These are phyloP conservation scores for Cariama cristata DNA, from an alignment of 2,113 vertebrate species.

Conservation along the genomic window DNA sequence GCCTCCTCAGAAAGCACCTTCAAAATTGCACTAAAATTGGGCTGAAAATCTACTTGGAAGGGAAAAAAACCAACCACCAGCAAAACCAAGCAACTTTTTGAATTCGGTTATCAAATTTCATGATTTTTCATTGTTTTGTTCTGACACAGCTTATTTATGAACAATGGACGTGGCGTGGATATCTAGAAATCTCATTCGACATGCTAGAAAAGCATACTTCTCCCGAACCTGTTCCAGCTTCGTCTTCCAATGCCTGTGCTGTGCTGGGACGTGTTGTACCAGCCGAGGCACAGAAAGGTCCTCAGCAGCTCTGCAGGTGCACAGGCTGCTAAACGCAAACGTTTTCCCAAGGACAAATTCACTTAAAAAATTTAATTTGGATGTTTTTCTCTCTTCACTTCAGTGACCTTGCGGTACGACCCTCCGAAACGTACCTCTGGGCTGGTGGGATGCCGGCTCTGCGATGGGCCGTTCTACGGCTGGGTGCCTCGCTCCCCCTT, in stretches of 20 bases:
- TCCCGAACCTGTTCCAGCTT: not conserved
- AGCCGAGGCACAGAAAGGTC: not conserved
- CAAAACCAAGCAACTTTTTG: not conserved
- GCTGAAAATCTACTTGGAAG: not conserved
- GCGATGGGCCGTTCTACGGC: not conserved
- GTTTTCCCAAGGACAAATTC: not conserved
- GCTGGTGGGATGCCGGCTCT: not conserved
- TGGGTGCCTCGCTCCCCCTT: not conserved
- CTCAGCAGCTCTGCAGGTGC: not conserved
- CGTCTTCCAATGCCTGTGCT: not conserved
- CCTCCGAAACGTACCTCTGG: not conserved
- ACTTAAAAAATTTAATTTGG: not conserved
- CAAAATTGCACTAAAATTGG: not conserved
- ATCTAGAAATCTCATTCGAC: not conserved
- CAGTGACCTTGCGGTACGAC: not conserved
- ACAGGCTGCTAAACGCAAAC: not conserved
- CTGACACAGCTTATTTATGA: not conserved
- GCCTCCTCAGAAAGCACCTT: not conserved
- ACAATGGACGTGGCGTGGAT: accelerated
- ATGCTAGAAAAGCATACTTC: not conserved
- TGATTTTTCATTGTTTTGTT: not conserved
- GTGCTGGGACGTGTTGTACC: not conserved
- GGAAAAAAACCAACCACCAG: accelerated
- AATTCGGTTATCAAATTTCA: not conserved
- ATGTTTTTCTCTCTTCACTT: not conserved